These are phyloP conservation scores for Galaxias olidus DNA, from an alignment of 2,797 vertebrate species.

Conservation along the genomic window DNA sequence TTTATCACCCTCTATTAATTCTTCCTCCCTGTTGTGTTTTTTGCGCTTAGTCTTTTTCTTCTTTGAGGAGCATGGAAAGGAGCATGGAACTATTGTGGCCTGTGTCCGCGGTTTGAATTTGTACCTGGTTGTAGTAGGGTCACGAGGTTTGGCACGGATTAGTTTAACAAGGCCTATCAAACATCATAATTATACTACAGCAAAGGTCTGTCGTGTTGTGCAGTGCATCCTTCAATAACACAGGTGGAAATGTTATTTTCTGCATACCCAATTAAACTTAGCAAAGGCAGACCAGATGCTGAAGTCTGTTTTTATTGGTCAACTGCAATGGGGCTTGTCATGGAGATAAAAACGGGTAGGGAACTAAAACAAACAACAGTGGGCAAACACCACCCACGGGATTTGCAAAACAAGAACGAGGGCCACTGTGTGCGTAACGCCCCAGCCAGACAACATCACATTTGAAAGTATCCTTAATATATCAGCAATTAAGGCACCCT, in stretches of 20 bases:
- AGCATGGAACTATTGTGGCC: neutral
- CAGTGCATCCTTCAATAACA: neutral
- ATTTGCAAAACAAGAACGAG: neutral
- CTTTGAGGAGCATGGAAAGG: too few species aligned
- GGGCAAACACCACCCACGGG: neutral
- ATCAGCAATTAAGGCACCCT: conserved; percentile 22
- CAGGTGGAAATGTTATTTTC: neutral
- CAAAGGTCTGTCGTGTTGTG: conserved; percentile 15
- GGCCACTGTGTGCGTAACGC: conserved; percentile 3
- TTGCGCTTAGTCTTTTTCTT: neutral
- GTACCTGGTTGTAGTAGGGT: conserved; percentile 3
- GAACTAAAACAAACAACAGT: conserved; percentile 12
- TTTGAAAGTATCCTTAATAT: conserved; percentile 5
- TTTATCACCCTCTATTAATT: neutral
- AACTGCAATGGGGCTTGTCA: neutral
- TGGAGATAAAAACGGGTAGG: neutral
- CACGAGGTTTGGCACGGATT: neutral
- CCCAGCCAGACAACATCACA: neutral
- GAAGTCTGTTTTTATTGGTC: neutral
- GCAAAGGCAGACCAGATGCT: neutral
- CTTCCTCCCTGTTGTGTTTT: neutral
- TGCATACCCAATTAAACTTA: neutral
- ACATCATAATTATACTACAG: neutral
- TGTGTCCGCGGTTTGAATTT: neutral
- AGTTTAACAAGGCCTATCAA: conserved; percentile 22